Percentiles rank a stretch among this genome's conserved stretches.
phyloP scores from a whole-genome alignment of 2,888 invertebrate species.

The Noctua janthina region DNA sequence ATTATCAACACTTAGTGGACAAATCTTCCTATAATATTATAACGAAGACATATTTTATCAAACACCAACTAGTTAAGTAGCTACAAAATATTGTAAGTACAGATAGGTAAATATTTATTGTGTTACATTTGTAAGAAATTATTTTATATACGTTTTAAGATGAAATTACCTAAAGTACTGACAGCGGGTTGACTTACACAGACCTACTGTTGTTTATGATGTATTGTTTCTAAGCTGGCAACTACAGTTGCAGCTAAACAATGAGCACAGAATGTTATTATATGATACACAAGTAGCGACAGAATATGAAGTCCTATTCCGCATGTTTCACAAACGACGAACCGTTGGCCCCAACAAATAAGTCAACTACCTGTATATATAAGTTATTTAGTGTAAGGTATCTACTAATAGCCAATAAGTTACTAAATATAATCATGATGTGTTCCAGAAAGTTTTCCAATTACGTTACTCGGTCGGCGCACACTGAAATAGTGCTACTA shows the following conservation, averaged over 20 bases:
- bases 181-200: conserved; percentile 48
- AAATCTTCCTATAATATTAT: conserved; percentile 72
- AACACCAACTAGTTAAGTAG: conserved; percentile 88
- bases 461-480: conserved; percentile 77
- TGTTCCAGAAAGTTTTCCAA: conserved; percentile 88
- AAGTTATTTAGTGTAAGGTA: conserved; percentile 41
- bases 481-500: conserved; percentile 74
- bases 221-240: conserved; percentile 5
- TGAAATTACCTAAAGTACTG: conserved; percentile 51
- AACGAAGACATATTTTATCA: conserved; percentile 84
- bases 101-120: conserved; percentile 61
- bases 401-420: conserved; percentile 63
- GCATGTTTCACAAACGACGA: conserved; percentile 8
- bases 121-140: conserved; percentile 63
- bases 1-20: conserved; percentile 62
- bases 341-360: not conserved
- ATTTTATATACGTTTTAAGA: conserved; percentile 75
- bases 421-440: conserved; percentile 75
- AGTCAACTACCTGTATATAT: conserved; percentile 31
- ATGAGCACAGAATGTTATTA: conserved; percentile 24
- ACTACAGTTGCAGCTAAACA: conserved; percentile 31
- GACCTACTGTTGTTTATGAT: not conserved
- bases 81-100: conserved; percentile 77
- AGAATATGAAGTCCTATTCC: conserved; percentile 5
- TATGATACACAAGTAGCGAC: conserved; percentile 4